Conservation (phyloP, 2,113 vertebrate genomes). For the Megaceryle maxima region DNA sequence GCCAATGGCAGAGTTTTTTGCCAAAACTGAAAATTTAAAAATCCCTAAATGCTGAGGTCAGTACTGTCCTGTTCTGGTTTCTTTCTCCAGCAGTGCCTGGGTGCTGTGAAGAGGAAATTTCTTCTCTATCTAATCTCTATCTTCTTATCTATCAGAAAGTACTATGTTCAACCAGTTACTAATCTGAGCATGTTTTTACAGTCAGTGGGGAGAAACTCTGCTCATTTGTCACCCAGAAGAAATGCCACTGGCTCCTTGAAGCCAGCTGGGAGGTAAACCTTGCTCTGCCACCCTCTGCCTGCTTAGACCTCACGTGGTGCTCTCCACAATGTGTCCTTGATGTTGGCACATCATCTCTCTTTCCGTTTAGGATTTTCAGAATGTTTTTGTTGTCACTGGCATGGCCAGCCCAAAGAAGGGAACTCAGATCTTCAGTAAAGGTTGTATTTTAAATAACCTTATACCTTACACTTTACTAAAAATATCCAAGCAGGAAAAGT, state of each 20-base stretch:
- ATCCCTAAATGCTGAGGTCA: neutral
- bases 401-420: neutral
- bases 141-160: neutral
- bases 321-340: neutral
- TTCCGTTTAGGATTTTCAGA: neutral
- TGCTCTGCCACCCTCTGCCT: neutral
- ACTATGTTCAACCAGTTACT: neutral
- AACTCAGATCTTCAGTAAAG: neutral
- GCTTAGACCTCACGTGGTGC: fast-evolving
- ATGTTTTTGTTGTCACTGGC: fast-evolving
- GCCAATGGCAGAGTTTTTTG: neutral
- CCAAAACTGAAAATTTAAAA: neutral
- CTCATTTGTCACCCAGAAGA: neutral
- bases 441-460: neutral
- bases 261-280: neutral
- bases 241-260: neutral
- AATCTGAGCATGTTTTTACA: neutral
- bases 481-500: neutral
- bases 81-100: neutral
- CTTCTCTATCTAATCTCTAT: neutral
- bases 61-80: neutral
- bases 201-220: neutral
- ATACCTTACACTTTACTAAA: neutral
- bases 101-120: neutral
- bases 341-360: neutral